phyloP scores from a whole-genome alignment of 2,797 vertebrate genomes.

The Dendrocincla fuliginosa region DNA sequence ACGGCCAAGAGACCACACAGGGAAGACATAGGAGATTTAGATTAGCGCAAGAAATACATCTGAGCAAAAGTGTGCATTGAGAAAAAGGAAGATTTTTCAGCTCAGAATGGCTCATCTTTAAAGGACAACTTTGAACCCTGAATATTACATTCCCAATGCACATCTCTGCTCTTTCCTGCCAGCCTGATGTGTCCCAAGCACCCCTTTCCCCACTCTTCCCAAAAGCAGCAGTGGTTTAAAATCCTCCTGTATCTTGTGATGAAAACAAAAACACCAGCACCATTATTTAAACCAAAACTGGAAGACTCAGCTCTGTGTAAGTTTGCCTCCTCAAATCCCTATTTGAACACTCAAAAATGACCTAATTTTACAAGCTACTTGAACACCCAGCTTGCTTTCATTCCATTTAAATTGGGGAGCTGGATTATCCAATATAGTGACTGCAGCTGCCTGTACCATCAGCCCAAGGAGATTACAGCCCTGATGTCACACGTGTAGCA shows the following conservation, averaged over 20 bases:
- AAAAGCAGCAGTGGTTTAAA: neutral
- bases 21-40: neutral
- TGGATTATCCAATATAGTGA: neutral
- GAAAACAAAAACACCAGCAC: neutral
- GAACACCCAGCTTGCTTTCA: neutral
- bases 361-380: conserved; percentile 1
- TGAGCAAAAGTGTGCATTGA: neutral
- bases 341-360: neutral
- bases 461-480: neutral
- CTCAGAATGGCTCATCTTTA: neutral
- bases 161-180: neutral
- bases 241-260: neutral
- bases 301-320: neutral
- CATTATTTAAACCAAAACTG: neutral
- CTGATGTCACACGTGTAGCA: neutral
- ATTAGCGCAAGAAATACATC: neutral
- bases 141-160: neutral
- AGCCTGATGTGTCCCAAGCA: neutral
- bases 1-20: neutral
- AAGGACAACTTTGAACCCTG: neutral
- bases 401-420: neutral
- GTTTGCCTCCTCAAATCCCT: neutral
- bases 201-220: neutral
- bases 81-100: neutral
- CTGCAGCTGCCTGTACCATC: neutral